phyloP scores from a whole-genome alignment of 2,797 vertebrate genomes.

The Arnoldichthys spilopterus region DNA sequence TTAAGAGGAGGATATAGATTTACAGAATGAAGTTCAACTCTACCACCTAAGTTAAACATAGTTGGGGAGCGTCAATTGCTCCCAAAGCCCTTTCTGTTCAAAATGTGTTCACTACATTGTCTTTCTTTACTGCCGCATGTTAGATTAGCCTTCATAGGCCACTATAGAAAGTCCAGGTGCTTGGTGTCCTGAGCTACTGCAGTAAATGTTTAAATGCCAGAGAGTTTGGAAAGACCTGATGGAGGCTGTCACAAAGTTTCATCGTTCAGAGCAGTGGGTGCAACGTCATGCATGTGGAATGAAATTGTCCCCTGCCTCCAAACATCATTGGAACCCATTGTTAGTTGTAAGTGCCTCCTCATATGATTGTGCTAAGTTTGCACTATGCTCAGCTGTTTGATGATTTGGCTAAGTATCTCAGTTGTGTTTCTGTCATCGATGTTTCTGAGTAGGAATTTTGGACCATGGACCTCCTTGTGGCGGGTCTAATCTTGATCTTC shows the following conservation, averaged over 20 bases:
- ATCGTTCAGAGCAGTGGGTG: not conserved
- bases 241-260: not conserved
- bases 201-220: not conserved
- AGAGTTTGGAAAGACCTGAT: not conserved
- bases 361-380: constrained; percentile 34
- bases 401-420: constrained; percentile 1
- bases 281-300: constrained; percentile 2
- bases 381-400: constrained; percentile 19
- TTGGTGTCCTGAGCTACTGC: not conserved
- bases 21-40: not conserved
- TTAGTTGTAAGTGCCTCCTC: constrained; percentile 54
- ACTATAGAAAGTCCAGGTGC: not conserved
- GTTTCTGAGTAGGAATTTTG: not conserved
- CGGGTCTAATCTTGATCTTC: not conserved
- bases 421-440: constrained; percentile 16
- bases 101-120: not conserved
- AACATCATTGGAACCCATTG: constrained; percentile 31
- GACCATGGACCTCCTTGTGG: not conserved
- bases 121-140: not conserved
- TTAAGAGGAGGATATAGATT: not conserved
- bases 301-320: constrained; percentile 12
- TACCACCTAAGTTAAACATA: not conserved
- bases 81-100: not conserved
- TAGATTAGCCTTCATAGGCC: not conserved
- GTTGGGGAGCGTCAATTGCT: not conserved